Evolutionary conservation across 1,140 invertebrate genomes (phyloP).

Genomic region (Saxidomus purpurata): DNA sequence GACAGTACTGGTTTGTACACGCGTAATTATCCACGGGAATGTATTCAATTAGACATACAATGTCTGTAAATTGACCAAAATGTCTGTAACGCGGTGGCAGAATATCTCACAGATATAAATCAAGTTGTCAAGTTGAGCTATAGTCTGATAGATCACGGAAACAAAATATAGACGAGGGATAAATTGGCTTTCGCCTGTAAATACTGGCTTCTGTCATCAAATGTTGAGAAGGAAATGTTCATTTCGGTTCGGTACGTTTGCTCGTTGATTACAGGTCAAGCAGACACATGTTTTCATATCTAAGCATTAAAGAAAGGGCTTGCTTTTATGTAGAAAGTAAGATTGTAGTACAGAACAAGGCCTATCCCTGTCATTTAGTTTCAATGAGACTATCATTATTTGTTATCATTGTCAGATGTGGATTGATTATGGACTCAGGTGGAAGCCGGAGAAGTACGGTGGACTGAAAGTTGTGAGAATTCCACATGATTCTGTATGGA

Average conservation of each 20-base stretch:
- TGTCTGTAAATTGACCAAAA: slow-evolving; percentile 22
- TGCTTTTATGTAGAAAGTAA: no score
- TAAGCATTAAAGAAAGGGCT: no score
- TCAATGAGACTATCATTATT: no score
- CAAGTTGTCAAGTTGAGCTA: not conserved
- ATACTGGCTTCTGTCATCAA: not conserved
- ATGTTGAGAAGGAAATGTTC: not conserved
- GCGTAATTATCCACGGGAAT: not conserved
- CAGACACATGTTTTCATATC: no score
- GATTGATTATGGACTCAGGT: slow-evolving; percentile 98
- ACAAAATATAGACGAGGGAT: not conserved
- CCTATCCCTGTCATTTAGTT: no score
- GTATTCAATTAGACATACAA: slow-evolving; percentile 19
- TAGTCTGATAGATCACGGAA: not conserved
- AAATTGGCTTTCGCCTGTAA: not conserved
- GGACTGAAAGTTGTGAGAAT: slow-evolving; percentile 98
- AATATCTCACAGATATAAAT: not conserved
- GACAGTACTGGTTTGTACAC: not conserved
- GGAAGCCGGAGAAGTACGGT: slow-evolving; percentile 99
- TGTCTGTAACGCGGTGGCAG: not conserved
- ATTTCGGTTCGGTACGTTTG: not conserved
- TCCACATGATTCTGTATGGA: slow-evolving; percentile 99
- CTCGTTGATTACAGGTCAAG: no score
- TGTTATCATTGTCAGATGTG: slow-evolving; percentile 88
- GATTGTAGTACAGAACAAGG: no score